Conservation (phyloP, 2,797 vertebrate species). For the Microctenopoma lineatum region DNA sequence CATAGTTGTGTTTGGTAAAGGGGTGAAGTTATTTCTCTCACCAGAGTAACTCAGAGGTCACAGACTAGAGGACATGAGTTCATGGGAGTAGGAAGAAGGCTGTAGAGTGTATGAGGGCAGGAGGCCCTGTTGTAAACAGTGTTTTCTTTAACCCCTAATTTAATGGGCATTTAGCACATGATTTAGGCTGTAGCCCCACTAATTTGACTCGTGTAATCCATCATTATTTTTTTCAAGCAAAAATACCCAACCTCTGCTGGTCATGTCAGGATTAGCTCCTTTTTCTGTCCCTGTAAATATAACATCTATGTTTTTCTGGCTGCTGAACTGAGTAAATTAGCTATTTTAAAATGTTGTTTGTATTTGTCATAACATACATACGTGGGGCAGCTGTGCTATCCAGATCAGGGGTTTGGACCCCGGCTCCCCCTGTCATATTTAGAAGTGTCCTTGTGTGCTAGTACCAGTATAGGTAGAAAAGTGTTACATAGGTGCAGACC, state of each 20-base stretch:
- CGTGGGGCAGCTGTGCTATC: no score
- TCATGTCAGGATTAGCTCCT: no score
- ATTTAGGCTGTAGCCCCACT: slow-evolving; percentile 28
- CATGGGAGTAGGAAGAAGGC: slow-evolving; percentile 33
- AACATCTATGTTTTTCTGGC: neutral
- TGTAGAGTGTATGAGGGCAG: slow-evolving; percentile 15
- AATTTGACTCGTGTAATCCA: neutral
- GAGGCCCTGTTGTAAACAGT: slow-evolving; percentile 48
- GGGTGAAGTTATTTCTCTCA: slow-evolving; percentile 51
- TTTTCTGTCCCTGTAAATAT: neutral
- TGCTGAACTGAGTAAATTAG: neutral
- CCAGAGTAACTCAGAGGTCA: slow-evolving; percentile 45
- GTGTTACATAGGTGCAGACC: no score
- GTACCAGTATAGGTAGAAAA: no score
- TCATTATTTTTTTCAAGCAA: no score
- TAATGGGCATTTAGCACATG: slow-evolving; percentile 53
- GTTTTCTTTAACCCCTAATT: slow-evolving; percentile 25
- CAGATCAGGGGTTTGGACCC: no score
- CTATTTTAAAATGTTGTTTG: neutral
- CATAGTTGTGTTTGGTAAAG: slow-evolving; percentile 39
- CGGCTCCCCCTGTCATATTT: no score
- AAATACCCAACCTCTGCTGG: no score
- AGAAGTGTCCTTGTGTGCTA: no score
- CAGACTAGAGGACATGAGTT: slow-evolving; percentile 18
- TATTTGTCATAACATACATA: neutral